Evolutionary conservation across 2,888 invertebrate species (phyloP), one percentile per base, ranked within the genome.

Genomic region (Glaucopsyche alexis): DNA sequence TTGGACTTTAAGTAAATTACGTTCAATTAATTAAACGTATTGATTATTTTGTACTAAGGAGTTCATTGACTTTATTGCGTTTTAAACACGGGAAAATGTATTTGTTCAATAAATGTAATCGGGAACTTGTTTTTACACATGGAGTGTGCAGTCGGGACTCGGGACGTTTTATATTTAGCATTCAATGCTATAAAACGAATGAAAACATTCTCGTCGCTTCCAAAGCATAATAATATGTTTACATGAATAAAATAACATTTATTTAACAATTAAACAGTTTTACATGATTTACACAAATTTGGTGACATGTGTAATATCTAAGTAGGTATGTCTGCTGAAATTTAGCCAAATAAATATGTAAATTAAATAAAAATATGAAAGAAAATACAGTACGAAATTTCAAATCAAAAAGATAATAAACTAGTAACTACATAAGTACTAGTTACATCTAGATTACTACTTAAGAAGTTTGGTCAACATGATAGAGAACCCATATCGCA

Each of bases 101-200:
- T 65, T 7, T 11, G 29, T 6, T 47, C 9, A 67, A 47, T 67
- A 67, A 60, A 55, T 65, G 16, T 66, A 69, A 69, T 47, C 69
- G 69, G 49, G 69, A 69, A 69, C 69, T 69, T 49, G 69, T 69
- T 69, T 69, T 14, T 49, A 47, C 45, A 69, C 69, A 69, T 47
- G 60, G 60, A 29, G 47, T 60, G 60, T 60, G 60, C 29, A 60
- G 60, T 69, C 47, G 29, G 47, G 69, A 60, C 29, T 69, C 29
- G 14, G 29, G 69, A 69, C 38, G 69, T 47, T 69, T 69, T 69
- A 69, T 47, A 69, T 69, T 69, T 69, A 67, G 67, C 67, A 45
- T 67, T 45, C 67, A 67, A 67, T 67, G 67, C 45, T 29, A 69
- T 69, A 69, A 69, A 69, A 69, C 29, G 69, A 45, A 69, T 47